Conservation (phyloP, 2,888 invertebrate genomes). For the Halictus quadricinctus region DNA sequence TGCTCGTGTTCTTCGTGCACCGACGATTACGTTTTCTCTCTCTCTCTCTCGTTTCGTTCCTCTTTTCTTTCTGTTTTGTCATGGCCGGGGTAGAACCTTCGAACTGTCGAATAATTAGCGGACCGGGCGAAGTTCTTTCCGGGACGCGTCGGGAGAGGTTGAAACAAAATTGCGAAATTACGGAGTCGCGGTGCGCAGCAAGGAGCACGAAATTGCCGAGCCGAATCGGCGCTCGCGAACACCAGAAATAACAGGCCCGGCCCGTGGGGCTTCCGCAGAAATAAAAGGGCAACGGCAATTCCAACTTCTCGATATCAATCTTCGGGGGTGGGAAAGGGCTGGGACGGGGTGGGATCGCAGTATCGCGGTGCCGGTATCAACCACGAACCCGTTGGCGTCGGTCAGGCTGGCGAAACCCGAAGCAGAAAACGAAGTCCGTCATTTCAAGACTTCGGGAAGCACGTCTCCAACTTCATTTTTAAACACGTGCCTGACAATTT, state of each 20-base stretch:
- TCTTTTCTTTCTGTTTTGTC: background rate
- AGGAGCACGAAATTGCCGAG: slow-evolving; percentile 35
- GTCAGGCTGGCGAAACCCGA: slow-evolving; percentile 5
- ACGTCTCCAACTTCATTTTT: background rate
- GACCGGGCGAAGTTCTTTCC: slow-evolving; percentile 21
- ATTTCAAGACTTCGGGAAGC: background rate
- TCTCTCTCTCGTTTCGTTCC: background rate
- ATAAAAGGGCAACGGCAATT: slow-evolving; percentile 44
- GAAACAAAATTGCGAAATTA: slow-evolving; percentile 47
- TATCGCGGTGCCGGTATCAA: slow-evolving; percentile 38
- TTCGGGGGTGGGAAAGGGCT: slow-evolving; percentile 8
- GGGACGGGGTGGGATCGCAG: background rate
- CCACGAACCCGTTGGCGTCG: slow-evolving; percentile 20
- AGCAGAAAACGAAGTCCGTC: background rate
- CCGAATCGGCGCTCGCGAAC: slow-evolving; percentile 28
- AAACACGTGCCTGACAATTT: background rate
- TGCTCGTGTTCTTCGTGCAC: slow-evolving; percentile 21
- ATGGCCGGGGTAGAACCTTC: background rate
- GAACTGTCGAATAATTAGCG: slow-evolving; percentile 36
- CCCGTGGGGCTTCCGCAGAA: slow-evolving; percentile 21
- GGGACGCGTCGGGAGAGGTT: slow-evolving; percentile 6
- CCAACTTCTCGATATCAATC: slow-evolving; percentile 52
- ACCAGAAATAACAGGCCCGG: slow-evolving; percentile 44
- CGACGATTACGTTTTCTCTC: background rate
- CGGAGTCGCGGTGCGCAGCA: slow-evolving; percentile 15